These are phyloP conservation scores for Vultur gryphus DNA, from an alignment of 2,797 vertebrate genomes.

Conservation along the genomic window DNA sequence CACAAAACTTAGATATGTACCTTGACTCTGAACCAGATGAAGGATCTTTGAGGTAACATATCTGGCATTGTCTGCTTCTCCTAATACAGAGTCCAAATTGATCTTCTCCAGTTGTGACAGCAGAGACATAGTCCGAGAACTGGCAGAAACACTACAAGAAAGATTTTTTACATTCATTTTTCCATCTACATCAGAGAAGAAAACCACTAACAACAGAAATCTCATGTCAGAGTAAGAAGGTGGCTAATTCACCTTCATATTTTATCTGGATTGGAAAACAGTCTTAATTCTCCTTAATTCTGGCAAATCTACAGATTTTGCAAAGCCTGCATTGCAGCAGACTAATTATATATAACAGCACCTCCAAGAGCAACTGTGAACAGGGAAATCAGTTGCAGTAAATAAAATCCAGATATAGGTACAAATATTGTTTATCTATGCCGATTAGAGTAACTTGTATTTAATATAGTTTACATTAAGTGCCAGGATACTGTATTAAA, in stretches of 20 bases:
- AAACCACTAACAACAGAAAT: background rate
- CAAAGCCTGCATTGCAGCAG: background rate
- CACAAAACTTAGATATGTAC: slow-evolving; percentile 67
- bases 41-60: slow-evolving; percentile 92
- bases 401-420: background rate
- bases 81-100: slow-evolving; percentile 77
- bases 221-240: background rate
- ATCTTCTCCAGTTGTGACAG: slow-evolving; percentile 92
- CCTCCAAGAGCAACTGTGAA: background rate
- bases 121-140: slow-evolving; percentile 85
- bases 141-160: slow-evolving; percentile 80
- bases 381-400: background rate
- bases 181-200: background rate
- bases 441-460: background rate
- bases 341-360: background rate
- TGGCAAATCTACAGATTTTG: background rate
- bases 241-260: background rate
- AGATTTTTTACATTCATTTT: background rate
- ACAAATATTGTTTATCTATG: background rate
- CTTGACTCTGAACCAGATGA: slow-evolving; percentile 95
- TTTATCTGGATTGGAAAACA: background rate
- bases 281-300: background rate
- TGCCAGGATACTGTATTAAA: background rate
- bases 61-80: slow-evolving; percentile 82
- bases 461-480: background rate